These are phyloP conservation scores for Thumatha senex DNA, from an alignment of 2,888 invertebrate species.

Conservation along the genomic window DNA sequence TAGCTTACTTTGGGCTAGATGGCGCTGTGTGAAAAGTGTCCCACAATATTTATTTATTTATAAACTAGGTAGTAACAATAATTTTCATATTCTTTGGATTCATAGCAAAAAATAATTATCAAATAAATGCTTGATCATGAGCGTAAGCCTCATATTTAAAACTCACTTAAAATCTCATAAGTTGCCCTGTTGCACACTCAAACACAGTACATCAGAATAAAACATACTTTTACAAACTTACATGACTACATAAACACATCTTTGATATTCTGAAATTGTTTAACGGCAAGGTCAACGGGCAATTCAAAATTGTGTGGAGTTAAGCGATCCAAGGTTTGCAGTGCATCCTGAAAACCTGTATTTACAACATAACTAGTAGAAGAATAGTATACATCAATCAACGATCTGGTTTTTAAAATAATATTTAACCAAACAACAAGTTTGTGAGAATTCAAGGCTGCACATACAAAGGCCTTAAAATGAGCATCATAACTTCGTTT, in stretches of 20 bases:
- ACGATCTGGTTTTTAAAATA: slow-evolving; percentile 92
- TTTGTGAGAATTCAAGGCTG: slow-evolving; percentile 96
- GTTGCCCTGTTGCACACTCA: slow-evolving; percentile 21
- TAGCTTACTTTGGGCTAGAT: too few species aligned
- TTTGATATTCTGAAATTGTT: slow-evolving; percentile 98
- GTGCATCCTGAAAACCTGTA: slow-evolving; percentile 98
- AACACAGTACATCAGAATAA: slow-evolving; percentile 46
- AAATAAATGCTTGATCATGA: too few species aligned
- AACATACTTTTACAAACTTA: slow-evolving; percentile 58
- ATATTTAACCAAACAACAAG: slow-evolving; percentile 97
- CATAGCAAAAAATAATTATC: too few species aligned
- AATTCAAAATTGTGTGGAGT: slow-evolving; percentile 94
- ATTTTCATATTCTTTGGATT: too few species aligned
- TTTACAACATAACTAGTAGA: slow-evolving; percentile 98
- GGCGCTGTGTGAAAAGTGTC: too few species aligned
- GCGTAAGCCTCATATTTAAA: too few species aligned
- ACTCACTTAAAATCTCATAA: too few species aligned
- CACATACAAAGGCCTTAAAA: slow-evolving; percentile 98
- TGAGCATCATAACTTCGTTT: slow-evolving; percentile 98
- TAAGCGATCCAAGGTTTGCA: slow-evolving; percentile 94
- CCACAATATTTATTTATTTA: too few species aligned
- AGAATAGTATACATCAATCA: slow-evolving; percentile 91
- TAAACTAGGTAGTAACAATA: too few species aligned
- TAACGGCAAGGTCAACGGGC: slow-evolving; percentile 97
- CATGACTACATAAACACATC: slow-evolving; percentile 92